Conservation (phyloP, 2,888 invertebrate species). For the Stenolophus ochropezus region DNA sequence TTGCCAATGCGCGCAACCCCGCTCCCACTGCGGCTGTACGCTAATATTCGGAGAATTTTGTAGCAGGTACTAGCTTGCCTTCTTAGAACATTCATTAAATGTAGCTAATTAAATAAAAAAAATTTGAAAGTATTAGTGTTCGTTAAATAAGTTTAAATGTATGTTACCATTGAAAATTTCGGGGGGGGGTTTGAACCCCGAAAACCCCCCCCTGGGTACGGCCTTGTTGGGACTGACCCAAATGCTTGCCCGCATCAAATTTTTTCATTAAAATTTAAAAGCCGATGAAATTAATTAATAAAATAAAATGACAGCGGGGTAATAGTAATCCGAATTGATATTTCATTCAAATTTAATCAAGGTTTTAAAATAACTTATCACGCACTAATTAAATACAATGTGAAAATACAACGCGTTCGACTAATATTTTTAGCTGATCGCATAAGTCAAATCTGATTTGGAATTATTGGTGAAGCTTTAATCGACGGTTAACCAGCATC, state of each 20-base stretch:
- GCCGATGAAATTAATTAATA: slow-evolving; percentile 10
- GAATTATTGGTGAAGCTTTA: background rate
- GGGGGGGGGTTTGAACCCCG: no score
- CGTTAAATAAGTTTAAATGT: no score
- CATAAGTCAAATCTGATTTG: background rate
- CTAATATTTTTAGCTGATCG: background rate
- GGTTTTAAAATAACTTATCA: background rate
- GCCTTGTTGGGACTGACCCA: background rate
- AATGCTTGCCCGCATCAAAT: background rate
- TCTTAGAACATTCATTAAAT: no score
- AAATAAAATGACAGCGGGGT: slow-evolving; percentile 5
- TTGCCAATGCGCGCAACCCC: no score
- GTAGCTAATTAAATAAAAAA: no score
- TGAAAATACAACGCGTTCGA: background rate
- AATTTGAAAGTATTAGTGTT: no score
- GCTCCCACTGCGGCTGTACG: no score
- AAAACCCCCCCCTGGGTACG: no score
- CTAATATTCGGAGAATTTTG: no score
- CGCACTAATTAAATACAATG: background rate
- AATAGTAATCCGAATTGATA: slow-evolving; percentile 8
- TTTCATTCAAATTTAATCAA: slow-evolving; percentile 20
- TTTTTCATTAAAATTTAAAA: background rate
- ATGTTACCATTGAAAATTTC: no score
- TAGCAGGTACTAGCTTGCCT: no score
- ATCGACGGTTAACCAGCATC: background rate